Conservation (phyloP, 2,797 vertebrate species). For the Stomatorhinus walkeri region DNA sequence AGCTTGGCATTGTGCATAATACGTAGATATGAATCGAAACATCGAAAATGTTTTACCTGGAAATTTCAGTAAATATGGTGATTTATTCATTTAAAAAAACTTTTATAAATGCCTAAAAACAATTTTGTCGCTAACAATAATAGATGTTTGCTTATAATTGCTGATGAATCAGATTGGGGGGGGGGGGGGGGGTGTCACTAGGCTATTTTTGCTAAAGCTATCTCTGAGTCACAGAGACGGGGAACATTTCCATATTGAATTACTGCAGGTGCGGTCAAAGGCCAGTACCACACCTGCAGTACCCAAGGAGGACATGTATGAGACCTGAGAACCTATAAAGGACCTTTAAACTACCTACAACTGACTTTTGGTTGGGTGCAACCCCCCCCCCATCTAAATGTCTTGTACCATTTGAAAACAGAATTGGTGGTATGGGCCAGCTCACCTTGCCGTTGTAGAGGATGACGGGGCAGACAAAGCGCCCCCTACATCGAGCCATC, state of each 20-base stretch:
- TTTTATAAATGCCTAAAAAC: not conserved
- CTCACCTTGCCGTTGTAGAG: slow-evolving; percentile 95
- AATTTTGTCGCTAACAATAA: not conserved
- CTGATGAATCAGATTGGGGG: not conserved
- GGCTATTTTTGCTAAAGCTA: not conserved
- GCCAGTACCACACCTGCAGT: not conserved
- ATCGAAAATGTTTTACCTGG: not conserved
- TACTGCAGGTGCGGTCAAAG: slow-evolving; percentile 1
- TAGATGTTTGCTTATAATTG: not conserved
- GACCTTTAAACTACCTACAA: not conserved
- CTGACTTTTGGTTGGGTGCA: not conserved
- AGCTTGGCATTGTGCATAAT: not conserved
- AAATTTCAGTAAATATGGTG: not conserved
- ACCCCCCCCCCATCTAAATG: not conserved
- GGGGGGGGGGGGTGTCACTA: not conserved
- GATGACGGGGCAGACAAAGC: slow-evolving; percentile 95
- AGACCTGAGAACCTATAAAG: not conserved
- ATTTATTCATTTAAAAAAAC: not conserved
- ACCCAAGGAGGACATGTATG: not conserved
- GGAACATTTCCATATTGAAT: slow-evolving; percentile 6
- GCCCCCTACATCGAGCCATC: slow-evolving; percentile 86
- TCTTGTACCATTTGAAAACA: not conserved
- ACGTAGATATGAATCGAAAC: not conserved
- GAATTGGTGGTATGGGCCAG: not conserved
- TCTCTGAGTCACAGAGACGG: not conserved